Base-by-base conservation (phyloP, 2,797 vertebrate genomes). In the Hybognathus amarus region DNA sequence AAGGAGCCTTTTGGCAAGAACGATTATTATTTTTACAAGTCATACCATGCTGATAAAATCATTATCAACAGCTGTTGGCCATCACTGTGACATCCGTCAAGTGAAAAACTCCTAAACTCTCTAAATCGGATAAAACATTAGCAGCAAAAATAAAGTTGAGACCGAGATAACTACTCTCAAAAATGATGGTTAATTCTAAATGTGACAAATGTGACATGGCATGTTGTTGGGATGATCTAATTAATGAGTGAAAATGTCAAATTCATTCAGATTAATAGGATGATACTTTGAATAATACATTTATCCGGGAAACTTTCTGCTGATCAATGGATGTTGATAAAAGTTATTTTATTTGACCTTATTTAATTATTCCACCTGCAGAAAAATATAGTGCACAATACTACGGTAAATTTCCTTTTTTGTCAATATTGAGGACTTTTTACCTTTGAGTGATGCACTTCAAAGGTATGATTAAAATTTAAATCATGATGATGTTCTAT, bases 1-100 rank as follows among this genome's bases (percentile, higher is more conserved):
- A 76, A 63, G n/a, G 40, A 85, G 78, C 80, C 83, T 66, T 80
- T 85, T 66, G 76, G 81, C 52, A 85, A 79, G 69, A 79, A 80
- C 33, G 54, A 42, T 75, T 63, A 42, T 78, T 63, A 13, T 45
- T 78, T 77, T 82, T 85, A 78, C 50, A 71, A 80, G 79, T 79
- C 81, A 83, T 64, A 66, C 74, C 56, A 54, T 69, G 73, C 54
- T 82, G 83, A 80, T 67, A 69, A 70, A 80, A 70, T 30, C 71
- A 64, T 67, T 54, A 77, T 82, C 79, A 67, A 71, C 52, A 87
- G 50, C 79, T 61, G 80, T 82, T 81, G 59, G 36, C 73, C 76
- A 33, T 78, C 73, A 61, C 73, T n/a, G 40, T 77, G 59, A 85
- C 80, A 83, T 56, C 80, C 38, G 52, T 83, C 77, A 74, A 77